Percentiles rank a stretch among this genome's conserved stretches.
These are phyloP conservation scores for Cerceris ruficornis DNA, from an alignment of 2,888 invertebrate genomes.

Conservation along the genomic window DNA sequence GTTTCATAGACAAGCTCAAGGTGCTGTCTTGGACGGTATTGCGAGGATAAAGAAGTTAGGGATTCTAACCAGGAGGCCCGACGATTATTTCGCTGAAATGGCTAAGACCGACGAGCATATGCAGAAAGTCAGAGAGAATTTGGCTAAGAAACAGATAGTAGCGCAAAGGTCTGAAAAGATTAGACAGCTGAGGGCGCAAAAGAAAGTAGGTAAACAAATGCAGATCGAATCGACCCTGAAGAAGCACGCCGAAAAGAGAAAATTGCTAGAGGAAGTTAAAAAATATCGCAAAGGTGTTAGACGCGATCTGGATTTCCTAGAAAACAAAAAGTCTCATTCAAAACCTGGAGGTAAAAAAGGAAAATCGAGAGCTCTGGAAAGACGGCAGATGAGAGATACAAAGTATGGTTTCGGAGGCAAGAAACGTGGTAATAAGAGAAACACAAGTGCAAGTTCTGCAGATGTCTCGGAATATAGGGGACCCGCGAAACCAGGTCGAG, in stretches of 20 bases:
- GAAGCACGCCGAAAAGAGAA: slow-evolving; percentile 94
- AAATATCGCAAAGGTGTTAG: slow-evolving; percentile 94
- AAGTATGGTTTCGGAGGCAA: slow-evolving; percentile 98
- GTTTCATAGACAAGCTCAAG: slow-evolving; percentile 94
- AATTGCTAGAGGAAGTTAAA: slow-evolving; percentile 95
- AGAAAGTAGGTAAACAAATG: slow-evolving; percentile 96
- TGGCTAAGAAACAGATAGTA: slow-evolving; percentile 92
- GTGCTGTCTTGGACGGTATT: slow-evolving; percentile 91
- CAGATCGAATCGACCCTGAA: slow-evolving; percentile 92
- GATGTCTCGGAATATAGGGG: slow-evolving; percentile 85
- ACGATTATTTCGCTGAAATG: slow-evolving; percentile 99
- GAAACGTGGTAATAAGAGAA: slow-evolving; percentile 94
- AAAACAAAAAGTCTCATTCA: slow-evolving; percentile 83
- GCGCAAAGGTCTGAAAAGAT: slow-evolving; percentile 95
- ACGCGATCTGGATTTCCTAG: slow-evolving; percentile 91
- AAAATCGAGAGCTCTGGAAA: slow-evolving; percentile 79
- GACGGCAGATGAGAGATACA: slow-evolving; percentile 88
- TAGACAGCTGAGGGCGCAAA: slow-evolving; percentile 93
- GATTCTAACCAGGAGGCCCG: slow-evolving; percentile 92
- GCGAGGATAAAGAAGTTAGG: slow-evolving; percentile 89
- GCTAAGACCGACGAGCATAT: slow-evolving; percentile 98
- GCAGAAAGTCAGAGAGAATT: slow-evolving; percentile 94
- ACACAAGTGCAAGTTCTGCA: slow-evolving; percentile 91
- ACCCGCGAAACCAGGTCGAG: slow-evolving; percentile 71
- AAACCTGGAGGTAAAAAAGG: slow-evolving; percentile 48